A percentile compares a stretch with the other conserved stretches of the same genome.
Evolutionary conservation across 2,888 invertebrate genomes (phyloP).

Genomic region (Ferdinandea cuprea): DNA sequence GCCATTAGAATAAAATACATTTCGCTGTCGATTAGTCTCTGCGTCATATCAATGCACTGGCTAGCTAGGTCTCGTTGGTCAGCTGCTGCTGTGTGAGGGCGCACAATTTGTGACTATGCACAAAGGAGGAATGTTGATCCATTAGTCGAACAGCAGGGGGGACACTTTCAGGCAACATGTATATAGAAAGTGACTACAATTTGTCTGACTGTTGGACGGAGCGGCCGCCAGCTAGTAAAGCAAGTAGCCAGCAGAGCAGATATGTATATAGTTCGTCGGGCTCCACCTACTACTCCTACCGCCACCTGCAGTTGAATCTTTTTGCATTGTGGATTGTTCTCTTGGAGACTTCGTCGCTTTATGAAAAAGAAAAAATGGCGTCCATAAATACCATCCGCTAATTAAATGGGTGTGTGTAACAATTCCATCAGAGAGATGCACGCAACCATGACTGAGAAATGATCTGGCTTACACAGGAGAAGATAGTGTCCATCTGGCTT

Average conservation of each 20-base stretch:
- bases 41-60: slow-evolving; percentile 61
- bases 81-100: slow-evolving; percentile 48
- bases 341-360: neutral
- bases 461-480: slow-evolving; percentile 60
- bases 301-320: slow-evolving; percentile 44
- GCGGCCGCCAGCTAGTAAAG: neutral
- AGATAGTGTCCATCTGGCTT: slow-evolving; percentile 48
- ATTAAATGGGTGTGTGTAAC: slow-evolving; percentile 74
- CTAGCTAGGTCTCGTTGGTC: slow-evolving; percentile 27
- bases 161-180: slow-evolving; percentile 21
- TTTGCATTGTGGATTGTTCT: slow-evolving; percentile 32
- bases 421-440: slow-evolving; percentile 70
- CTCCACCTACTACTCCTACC: slow-evolving; percentile 67
- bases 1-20: slow-evolving; percentile 70
- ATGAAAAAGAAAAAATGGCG: slow-evolving; percentile 52
- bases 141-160: slow-evolving; percentile 65
- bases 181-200: slow-evolving; percentile 41
- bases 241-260: slow-evolving; percentile 18
- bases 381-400: slow-evolving; percentile 73
- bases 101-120: slow-evolving; percentile 50
- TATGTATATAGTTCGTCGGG: slow-evolving; percentile 1
- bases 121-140: slow-evolving; percentile 63
- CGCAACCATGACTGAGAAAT: slow-evolving; percentile 69
- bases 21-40: slow-evolving; percentile 68
- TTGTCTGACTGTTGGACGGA: slow-evolving; percentile 45